These are phyloP conservation scores for Semnopithecus entellus DNA, from an alignment of 2,113 vertebrate species.

Conservation along the genomic window DNA sequence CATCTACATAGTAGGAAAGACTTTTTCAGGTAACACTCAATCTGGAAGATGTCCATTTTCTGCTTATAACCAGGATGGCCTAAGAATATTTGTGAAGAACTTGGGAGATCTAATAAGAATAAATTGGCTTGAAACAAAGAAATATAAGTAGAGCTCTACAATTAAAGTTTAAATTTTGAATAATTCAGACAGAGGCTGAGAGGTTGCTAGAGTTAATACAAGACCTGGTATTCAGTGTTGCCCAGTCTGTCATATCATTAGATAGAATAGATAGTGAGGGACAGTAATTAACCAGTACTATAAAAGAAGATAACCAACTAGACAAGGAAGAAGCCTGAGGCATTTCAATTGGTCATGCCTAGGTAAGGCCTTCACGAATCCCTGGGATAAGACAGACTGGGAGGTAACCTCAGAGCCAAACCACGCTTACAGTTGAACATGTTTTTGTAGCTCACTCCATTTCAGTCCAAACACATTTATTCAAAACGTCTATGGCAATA, in stretches of 20 bases:
- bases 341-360: background rate
- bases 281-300: background rate
- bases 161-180: constrained; percentile 25
- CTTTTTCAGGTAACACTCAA: constrained; percentile 47
- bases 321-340: background rate
- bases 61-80: constrained; percentile 39
- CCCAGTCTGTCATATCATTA: background rate
- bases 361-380: background rate
- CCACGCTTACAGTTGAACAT: background rate
- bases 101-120: constrained; percentile 10
- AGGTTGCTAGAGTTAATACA: background rate
- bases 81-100: constrained; percentile 60
- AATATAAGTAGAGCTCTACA: background rate
- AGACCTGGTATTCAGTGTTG: background rate
- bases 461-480: constrained; percentile 33
- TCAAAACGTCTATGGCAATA: background rate
- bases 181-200: background rate
- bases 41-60: constrained; percentile 54
- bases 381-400: background rate
- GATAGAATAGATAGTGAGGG: background rate
- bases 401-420: constrained; percentile 20
- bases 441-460: background rate
- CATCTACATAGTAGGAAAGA: constrained; percentile 39
- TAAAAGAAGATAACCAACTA: background rate
- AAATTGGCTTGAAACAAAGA: constrained; percentile 40